Base-by-base conservation (phyloP, 2,888 invertebrate genomes). In the Dasysyrphus tricinctus region DNA sequence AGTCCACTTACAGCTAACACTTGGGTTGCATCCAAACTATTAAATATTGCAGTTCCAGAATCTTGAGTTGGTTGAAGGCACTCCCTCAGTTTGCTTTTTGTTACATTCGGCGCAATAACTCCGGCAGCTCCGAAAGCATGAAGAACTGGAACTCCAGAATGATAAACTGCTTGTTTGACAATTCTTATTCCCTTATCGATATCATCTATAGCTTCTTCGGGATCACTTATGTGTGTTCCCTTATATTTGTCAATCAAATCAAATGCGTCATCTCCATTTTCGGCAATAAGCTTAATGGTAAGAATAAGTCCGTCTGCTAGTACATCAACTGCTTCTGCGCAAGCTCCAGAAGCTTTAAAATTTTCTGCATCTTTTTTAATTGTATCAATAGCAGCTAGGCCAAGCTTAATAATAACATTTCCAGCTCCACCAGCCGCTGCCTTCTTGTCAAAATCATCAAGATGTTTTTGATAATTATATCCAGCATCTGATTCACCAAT, bases 241-340 rank as follows among this genome's bases (percentile, higher is more conserved):
- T 24, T 61, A 42, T 61, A 42, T 42, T 61, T 61, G 34, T 67
- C 67, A 49, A 67, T 34, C 8, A 67, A 4, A 19, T 67, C 34
- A 5, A 49, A 67, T 37, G 34, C 34, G 5, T 49, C 14, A 49
- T 67, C 49, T 19, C 42, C 34, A 5, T 34, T 49, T 8, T 49
- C 12, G 1, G 67, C 47, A 19, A 49, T 37, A 2, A 67, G 12
- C 8, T 67, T 67, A 8, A 67, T 49, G 16, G 49, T 19, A 0
- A 14, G 4, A 14, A 42, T n/a, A 5, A 42, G 24, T 42, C 67
- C 67, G 0, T 49, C 34, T 19, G 2, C 1, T 19, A 67, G 14
- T 1, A 19, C 14, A 16, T 49, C 49, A 4, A 49, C 19, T 12
- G 67, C 49, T 19, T 67, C 49, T 14, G 19, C 8, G 3, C 2